These are phyloP conservation scores for Neotoma lepida DNA, from an alignment of 2,113 vertebrate genomes.

Conservation along the genomic window DNA sequence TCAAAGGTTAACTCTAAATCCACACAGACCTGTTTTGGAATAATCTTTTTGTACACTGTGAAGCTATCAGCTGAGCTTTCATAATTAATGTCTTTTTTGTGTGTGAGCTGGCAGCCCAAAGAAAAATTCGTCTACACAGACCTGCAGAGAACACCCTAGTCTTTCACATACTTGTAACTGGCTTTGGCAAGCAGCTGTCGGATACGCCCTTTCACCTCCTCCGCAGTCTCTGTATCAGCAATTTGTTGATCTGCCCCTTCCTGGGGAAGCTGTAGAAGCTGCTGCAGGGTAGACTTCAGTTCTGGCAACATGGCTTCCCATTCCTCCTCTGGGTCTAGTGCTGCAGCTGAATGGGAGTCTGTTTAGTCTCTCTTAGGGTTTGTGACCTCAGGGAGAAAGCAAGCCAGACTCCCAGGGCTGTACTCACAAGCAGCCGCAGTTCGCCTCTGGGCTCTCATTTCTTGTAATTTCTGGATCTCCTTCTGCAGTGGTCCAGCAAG, in stretches of 20 bases:
- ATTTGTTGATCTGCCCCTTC: constrained; percentile 72
- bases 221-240: constrained; percentile 80
- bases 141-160: background rate
- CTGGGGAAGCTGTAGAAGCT: constrained; percentile 83
- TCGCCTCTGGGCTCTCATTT: constrained; percentile 85
- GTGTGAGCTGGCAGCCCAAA: background rate
- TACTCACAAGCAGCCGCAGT: constrained; percentile 78
- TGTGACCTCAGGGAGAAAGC: background rate
- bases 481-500: constrained; percentile 92
- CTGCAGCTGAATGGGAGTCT: constrained; percentile 77
- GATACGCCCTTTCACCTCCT: constrained; percentile 86
- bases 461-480: constrained; percentile 90
- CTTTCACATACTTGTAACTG: constrained; percentile 91
- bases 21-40: background rate
- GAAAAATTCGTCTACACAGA: background rate
- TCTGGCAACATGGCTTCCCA: constrained; percentile 97
- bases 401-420: background rate
- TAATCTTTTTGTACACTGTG: background rate
- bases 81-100: background rate
- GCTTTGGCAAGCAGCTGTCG: constrained; percentile 88
- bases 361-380: background rate
- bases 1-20: background rate
- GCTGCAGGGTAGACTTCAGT: constrained; percentile 85
- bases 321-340: constrained; percentile 90
- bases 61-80: background rate